These are phyloP conservation scores for Xenus cinereus DNA, from an alignment of 2,113 vertebrate species.

Conservation along the genomic window DNA sequence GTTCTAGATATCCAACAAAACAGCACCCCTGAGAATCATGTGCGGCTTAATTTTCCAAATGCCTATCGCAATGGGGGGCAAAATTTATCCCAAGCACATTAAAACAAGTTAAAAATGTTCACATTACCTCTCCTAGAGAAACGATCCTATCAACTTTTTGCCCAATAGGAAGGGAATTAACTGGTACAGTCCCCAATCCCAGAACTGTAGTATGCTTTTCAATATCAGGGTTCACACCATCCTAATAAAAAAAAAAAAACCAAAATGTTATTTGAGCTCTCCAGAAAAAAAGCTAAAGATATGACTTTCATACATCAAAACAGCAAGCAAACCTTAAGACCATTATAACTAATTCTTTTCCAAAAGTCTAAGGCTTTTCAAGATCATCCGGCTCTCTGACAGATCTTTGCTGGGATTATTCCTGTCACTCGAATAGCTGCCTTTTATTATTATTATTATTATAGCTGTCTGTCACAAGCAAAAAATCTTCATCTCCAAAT, in stretches of 20 bases:
- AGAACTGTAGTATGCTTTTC: slow-evolving; percentile 65
- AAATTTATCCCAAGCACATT: not conserved
- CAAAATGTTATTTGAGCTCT: not conserved
- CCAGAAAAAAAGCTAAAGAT: not conserved
- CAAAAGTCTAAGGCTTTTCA: not conserved
- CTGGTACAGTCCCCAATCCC: slow-evolving; percentile 21
- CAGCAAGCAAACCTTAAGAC: not conserved
- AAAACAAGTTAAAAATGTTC: not conserved
- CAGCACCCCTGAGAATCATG: not conserved
- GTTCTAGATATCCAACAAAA: not conserved
- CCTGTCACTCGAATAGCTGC: not conserved
- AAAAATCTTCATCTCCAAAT: not conserved
- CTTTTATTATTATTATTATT: not conserved
- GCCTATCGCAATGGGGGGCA: not conserved
- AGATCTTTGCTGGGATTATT: not conserved
- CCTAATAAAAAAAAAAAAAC: slow-evolving; percentile 36
- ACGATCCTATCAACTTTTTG: slow-evolving; percentile 22
- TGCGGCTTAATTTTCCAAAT: not conserved
- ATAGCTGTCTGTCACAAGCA: not conserved
- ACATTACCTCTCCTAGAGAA: slow-evolving; percentile 71
- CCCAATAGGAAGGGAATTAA: slow-evolving; percentile 72
- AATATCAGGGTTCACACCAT: slow-evolving; percentile 49
- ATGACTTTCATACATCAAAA: not conserved
- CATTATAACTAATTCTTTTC: not conserved
- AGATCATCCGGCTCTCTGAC: not conserved